Evolutionary conservation across 2,113 vertebrate genomes (phyloP), one percentile per base, ranked within the genome.

Genomic region (Podarcis cretensis): DNA sequence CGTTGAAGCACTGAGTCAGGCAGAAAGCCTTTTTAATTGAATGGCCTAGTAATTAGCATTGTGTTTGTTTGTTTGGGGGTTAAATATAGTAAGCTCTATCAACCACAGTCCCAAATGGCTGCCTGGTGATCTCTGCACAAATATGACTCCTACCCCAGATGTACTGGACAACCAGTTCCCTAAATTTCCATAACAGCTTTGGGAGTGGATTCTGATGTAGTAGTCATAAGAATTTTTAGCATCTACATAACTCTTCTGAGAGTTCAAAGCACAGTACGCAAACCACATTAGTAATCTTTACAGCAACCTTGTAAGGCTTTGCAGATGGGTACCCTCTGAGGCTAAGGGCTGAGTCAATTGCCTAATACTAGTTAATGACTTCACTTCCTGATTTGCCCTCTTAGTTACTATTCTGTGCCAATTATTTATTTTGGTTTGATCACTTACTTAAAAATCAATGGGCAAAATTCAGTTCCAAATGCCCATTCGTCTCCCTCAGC

Each of bases 1-100:
- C 91, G 88, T 43, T 66, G 87, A 78, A 76, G 69, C 68, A 80
- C 90, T 76, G 30, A 65, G 37, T 90, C 89, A 89, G 81, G 57
- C 35, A 35, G 66, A 76, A 84, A 88, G 86, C 23, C 54, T 78
- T 82, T 90, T 35, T 1, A 79, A 63, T 32, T 94, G 89, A 89
- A 87, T 78, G 90, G 86, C 43, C 84, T 87, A 87, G 74, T 2
- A 0, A 40, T 84, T 87, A 86, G 76, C 1, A 71, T 86, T 63
- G 85, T 40, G 90, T 27, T 73, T 8, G 85, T 74, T 80, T 89
- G 18, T 77, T 48, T 13, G 6, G 10, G 66, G 32, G 76, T 80
- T 77, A 78, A 87, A 87, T 59, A 69, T 0, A 63, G 82, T 59
- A 81, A 23, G 43, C n/a, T 78, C 21, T 37, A 71, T 23, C 76